A percentile compares a stretch with the other conserved stretches of the same genome.
phyloP scores from a whole-genome alignment of 2,888 invertebrate species.

The Megaustenia siamemsis region DNA sequence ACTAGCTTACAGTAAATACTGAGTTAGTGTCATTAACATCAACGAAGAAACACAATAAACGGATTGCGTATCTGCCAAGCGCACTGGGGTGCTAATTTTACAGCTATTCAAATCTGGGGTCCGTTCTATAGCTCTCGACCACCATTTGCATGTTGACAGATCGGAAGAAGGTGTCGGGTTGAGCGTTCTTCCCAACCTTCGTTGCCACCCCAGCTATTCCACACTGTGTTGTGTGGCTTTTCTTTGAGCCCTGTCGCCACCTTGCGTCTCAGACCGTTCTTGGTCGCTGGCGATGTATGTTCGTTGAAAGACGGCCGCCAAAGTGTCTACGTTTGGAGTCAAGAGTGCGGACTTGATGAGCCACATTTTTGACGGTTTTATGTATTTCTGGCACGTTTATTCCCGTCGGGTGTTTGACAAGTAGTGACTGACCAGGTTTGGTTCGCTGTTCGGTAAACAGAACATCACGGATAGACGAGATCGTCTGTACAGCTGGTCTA shows the following conservation, averaged over 20 bases:
- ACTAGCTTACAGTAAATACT: not conserved
- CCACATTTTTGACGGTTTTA: conserved; percentile 12
- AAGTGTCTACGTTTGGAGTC: not conserved
- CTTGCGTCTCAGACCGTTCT: not conserved
- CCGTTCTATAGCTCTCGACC: not conserved
- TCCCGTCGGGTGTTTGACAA: not conserved
- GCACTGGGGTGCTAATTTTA: not conserved
- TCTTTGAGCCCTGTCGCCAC: conserved; percentile 17
- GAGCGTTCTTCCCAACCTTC: not conserved
- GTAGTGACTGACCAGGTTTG: not conserved
- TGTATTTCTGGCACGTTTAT: conserved; percentile 13
- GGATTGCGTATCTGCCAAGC: conserved; percentile 8
- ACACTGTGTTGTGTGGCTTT: conserved; percentile 4
- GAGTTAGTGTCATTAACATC: not conserved
- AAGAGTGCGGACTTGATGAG: not conserved
- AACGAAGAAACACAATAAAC: not conserved
- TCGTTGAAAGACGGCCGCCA: conserved; percentile 2
- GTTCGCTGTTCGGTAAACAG: not conserved
- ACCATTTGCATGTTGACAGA: conserved; percentile 5
- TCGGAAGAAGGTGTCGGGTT: not conserved
- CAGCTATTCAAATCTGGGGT: not conserved
- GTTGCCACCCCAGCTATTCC: conserved; percentile 4
- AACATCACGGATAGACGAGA: too few species aligned
- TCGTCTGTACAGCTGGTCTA: too few species aligned
- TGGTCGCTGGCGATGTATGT: not conserved